Conservation (phyloP, 1,140 invertebrate genomes). For the Adoxophyes honmai region DNA sequence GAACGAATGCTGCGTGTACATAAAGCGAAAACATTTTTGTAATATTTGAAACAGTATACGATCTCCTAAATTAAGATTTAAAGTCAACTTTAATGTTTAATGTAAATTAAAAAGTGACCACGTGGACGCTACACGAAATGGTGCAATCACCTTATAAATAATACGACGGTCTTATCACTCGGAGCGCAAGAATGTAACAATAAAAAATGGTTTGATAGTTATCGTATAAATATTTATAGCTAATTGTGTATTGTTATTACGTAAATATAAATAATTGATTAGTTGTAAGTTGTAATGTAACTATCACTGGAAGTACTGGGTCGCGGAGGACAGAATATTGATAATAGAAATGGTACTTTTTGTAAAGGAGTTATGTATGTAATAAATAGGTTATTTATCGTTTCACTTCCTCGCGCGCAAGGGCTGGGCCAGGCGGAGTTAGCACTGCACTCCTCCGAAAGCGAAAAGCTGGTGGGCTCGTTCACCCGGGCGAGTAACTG, state of each 20-base stretch:
- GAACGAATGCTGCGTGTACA: slow-evolving; percentile 69
- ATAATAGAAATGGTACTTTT: slow-evolving; percentile 41
- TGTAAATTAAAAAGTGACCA: slow-evolving; percentile 52
- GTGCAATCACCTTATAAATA: slow-evolving; percentile 55
- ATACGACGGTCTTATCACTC: slow-evolving; percentile 49
- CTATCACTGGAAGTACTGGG: slow-evolving; percentile 65
- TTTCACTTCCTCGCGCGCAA: slow-evolving; percentile 24
- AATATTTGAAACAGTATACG: slow-evolving; percentile 77
- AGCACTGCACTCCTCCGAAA: not conserved
- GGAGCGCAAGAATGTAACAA: slow-evolving; percentile 64
- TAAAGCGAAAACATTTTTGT: slow-evolving; percentile 70
- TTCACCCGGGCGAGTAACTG: not conserved
- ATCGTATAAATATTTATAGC: slow-evolving; percentile 77
- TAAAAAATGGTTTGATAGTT: slow-evolving; percentile 70
- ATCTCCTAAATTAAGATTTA: slow-evolving; percentile 76
- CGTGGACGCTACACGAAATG: slow-evolving; percentile 55
- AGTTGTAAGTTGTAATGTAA: slow-evolving; percentile 68
- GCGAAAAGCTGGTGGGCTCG: not conserved
- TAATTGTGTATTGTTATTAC: slow-evolving; percentile 77
- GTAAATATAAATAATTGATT: slow-evolving; percentile 75
- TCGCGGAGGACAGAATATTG: slow-evolving; percentile 41
- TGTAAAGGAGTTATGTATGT: slow-evolving; percentile 59
- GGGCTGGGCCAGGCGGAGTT: not conserved
- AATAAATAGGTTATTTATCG: slow-evolving; percentile 46
- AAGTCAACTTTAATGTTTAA: slow-evolving; percentile 75